Base-by-base conservation (phyloP, 2,113 vertebrate genomes). In the Sturnus vulgaris region DNA sequence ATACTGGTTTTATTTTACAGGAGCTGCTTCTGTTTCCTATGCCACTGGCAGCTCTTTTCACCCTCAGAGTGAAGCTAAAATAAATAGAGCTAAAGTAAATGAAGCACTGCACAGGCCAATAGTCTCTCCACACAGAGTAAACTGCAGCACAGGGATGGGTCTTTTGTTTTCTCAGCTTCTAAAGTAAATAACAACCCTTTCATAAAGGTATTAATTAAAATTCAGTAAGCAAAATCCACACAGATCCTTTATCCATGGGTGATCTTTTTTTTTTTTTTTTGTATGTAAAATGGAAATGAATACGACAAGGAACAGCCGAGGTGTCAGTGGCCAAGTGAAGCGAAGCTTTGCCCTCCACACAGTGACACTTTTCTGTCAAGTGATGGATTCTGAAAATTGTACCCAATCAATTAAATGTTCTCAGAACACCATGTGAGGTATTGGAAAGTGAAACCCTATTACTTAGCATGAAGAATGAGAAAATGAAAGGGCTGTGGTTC, bases 251-350 rank as follows among this genome's bases (percentile, higher is more conserved):
- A 61, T 50, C 47, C 40, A 21, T 37, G 15, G 19, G 11, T n/a
- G 40, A 5, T 27, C 5, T 37, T 40, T 42, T 46, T 44, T 37
- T 40, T 42, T 46, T 44, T 66, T 64, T 70, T 31, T 10, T 5
- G 6, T 22, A 30, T 84, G 80, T 92, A 70, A 82, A 91, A 93
- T 88, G 88, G 86, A 93, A 95, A 94, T 86, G 68, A 81, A 30
- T 66, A 35, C 0, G 15, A 70, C 59, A 63, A 77, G 76, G 82
- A 78, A 9, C 11, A 11, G 68, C 71, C 4, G 14, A 95, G 33
- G 44, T 94, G 92, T 90, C 94, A 92, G 68, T 37, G 95, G 68
- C 86, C 91, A 88, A 96, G 82, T 66, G 88, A 93, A 92, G 91
- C 69, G 19, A 73, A 64, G 80, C 94, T 92, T 83, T 13, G 5